Evolutionary conservation across 2,113 vertebrate species (phyloP).

Genomic region (human): GRCh38 chr22:31239001-31239500

Average conservation of each 20-base stretch:
- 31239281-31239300: not conserved
- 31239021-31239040: not conserved
- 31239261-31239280: not conserved
- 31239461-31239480: constrained; percentile 27
- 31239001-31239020: not conserved
- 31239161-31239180: not conserved
- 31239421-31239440: not conserved
- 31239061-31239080: not conserved
- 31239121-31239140: not conserved
- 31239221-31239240: not conserved
- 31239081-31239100: not conserved
- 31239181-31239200: not conserved
- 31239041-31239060: not conserved
- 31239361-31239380: not conserved
- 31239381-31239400: not conserved
- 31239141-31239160: not conserved
- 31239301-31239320: not conserved
- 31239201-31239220: not conserved
- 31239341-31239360: not conserved
- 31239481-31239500: constrained; percentile 17
- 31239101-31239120: not conserved
- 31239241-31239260: not conserved
- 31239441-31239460: not conserved
- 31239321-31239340: not conserved
- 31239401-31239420: not conserved